phyloP scores from a whole-genome alignment of 2,888 invertebrate genomes.

The Monoplex corrugatus region DNA sequence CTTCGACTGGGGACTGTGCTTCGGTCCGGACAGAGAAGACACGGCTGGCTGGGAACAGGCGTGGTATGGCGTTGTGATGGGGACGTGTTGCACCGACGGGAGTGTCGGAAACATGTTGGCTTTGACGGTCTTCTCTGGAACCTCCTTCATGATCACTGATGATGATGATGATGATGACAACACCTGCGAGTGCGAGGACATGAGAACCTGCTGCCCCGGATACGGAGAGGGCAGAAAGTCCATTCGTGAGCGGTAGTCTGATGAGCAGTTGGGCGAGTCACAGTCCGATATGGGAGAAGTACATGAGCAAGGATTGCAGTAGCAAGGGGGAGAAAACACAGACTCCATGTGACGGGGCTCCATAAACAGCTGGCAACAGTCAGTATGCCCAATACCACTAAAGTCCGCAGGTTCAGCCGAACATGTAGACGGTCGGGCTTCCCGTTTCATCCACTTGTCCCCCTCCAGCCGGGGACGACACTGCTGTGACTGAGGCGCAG shows the following conservation, averaged over 20 bases:
- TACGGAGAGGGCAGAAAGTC: not conserved
- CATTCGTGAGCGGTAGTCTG: not conserved
- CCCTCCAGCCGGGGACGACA: too few relatives aligned
- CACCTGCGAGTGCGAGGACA: not conserved
- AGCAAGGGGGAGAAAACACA: not conserved
- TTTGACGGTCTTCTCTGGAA: too few relatives aligned
- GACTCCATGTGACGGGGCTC: too few relatives aligned
- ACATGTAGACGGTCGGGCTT: too few relatives aligned
- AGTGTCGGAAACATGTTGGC: too few relatives aligned
- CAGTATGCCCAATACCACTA: not conserved
- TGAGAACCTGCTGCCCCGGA: not conserved
- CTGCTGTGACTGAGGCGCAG: not conserved
- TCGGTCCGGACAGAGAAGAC: too few relatives aligned
- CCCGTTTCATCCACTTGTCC: not conserved
- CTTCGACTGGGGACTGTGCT: too few relatives aligned
- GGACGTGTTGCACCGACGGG: too few relatives aligned
- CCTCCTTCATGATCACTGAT: too few relatives aligned
- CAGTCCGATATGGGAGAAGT: constrained; percentile 31
- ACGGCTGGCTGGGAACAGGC: not conserved
- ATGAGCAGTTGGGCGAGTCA: not conserved
- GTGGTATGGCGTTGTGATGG: not conserved
- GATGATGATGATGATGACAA: not conserved
- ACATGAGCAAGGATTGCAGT: not conserved
- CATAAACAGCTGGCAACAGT: not conserved
- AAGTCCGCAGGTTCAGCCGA: not conserved